phyloP scores from a whole-genome alignment of 1,140 invertebrate genomes.

The Leguminivora glycinivorella region DNA sequence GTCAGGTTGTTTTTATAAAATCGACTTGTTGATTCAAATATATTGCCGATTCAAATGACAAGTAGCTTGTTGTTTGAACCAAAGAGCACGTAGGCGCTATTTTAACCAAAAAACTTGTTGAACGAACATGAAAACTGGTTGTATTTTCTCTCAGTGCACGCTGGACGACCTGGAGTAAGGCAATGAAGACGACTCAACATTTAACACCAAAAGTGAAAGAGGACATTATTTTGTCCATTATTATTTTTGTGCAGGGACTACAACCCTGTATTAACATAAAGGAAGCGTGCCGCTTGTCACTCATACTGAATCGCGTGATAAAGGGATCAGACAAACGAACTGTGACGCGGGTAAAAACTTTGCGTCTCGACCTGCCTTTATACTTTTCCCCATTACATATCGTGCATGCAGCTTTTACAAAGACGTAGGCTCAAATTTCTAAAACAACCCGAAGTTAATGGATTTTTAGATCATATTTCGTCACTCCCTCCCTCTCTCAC shows the following conservation, averaged over 20 bases:
- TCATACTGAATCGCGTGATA: conserved; percentile 19
- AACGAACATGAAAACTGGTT: too few species aligned
- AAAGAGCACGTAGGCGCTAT: too few species aligned
- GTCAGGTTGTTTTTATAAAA: too few species aligned
- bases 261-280: background rate
- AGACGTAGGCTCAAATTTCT: background rate
- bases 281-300: background rate
- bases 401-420: background rate
- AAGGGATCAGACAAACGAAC: conserved; percentile 22
- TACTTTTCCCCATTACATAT: background rate
- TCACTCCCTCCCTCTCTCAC: background rate
- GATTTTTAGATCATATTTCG: background rate
- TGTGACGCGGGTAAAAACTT: conserved; percentile 15
- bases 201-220: too few species aligned
- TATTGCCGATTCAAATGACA: too few species aligned
- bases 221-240: background rate
- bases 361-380: background rate
- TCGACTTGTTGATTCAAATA: too few species aligned
- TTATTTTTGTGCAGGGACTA: background rate
- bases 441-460: background rate
- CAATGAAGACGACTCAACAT: too few species aligned
- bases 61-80: too few species aligned
- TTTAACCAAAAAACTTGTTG: too few species aligned
- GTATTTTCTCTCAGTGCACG: too few species aligned
- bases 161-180: too few species aligned